A percentile compares a stretch with the other conserved stretches of the same genome.
Conservation (phyloP, 2,113 vertebrate species). For the Pungitius pungitius region DNA sequence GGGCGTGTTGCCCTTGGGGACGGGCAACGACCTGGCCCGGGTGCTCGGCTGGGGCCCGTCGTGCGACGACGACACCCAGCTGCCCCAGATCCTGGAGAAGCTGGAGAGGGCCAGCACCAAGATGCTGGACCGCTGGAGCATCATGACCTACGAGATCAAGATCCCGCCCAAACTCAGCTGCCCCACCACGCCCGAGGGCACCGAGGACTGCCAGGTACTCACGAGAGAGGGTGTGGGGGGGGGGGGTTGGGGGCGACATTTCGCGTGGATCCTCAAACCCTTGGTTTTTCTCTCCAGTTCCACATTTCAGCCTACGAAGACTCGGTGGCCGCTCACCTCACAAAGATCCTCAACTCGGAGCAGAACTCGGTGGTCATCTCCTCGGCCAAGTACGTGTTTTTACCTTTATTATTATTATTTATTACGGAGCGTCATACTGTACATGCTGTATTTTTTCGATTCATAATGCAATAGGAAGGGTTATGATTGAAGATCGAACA, state of each 20-base stretch:
- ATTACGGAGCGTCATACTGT: no score
- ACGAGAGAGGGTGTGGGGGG: background rate
- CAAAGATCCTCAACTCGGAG: constrained; percentile 97
- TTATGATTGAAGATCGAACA: no score
- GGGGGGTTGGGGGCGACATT: background rate
- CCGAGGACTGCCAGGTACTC: constrained; percentile 89
- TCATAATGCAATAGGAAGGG: background rate
- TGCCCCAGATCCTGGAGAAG: constrained; percentile 96
- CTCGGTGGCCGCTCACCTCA: constrained; percentile 93
- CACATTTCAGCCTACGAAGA: constrained; percentile 95
- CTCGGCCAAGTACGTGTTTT: constrained; percentile 90
- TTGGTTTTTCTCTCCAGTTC: constrained; percentile 75
- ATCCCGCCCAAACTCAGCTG: constrained; percentile 91
- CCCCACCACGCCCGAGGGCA: constrained; percentile 86
- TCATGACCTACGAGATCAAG: constrained; percentile 99
- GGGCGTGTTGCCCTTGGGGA: constrained; percentile 93
- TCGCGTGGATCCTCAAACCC: no score
- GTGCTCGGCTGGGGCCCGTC: constrained; percentile 97
- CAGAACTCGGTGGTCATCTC: constrained; percentile 94
- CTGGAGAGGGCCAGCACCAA: constrained; percentile 97
- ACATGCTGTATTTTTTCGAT: constrained; percentile 57
- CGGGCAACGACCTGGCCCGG: constrained; percentile 96
- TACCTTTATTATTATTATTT: no score
- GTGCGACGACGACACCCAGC: constrained; percentile 94
- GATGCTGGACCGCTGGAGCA: constrained; percentile 99